A percentile compares a stretch with the other conserved stretches of the same genome.
Conservation (phyloP, 2,113 vertebrate genomes). For the Nettapus auritus region DNA sequence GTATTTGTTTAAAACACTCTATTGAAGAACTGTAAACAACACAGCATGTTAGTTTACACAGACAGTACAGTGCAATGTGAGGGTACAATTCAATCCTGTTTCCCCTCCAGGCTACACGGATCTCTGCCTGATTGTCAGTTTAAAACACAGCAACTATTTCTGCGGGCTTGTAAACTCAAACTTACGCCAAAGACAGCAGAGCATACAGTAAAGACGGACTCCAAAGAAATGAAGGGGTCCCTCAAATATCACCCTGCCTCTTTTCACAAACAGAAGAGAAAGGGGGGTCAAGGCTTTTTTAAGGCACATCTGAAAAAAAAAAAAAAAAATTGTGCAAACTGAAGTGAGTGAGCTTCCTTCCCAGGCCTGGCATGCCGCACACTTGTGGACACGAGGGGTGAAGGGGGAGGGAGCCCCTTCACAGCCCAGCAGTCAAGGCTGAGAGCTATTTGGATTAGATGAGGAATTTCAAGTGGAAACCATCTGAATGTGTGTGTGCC, state of each 20-base stretch:
- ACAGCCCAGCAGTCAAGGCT: neutral
- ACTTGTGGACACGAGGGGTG: accelerated
- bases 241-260: neutral
- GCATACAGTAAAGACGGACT: neutral
- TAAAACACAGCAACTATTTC: neutral
- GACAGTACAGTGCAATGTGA: neutral
- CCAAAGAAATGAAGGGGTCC: neutral
- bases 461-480: slow-evolving; percentile 71
- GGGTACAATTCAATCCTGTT: neutral
- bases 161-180: neutral
- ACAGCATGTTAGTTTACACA: neutral
- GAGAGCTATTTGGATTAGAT: slow-evolving; percentile 54
- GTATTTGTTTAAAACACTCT: neutral
- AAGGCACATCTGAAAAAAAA: accelerated
- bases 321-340: accelerated
- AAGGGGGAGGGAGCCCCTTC: neutral
- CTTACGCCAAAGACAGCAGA: neutral
- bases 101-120: neutral
- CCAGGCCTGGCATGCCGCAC: accelerated
- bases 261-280: neutral
- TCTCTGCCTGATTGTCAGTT: neutral
- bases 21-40: neutral
- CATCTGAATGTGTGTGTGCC: neutral
- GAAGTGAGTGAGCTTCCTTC: neutral
- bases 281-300: neutral